Conservation (phyloP, 35 echinoderm and acorn worm genomes). For the Apostichopus californicus region DNA sequence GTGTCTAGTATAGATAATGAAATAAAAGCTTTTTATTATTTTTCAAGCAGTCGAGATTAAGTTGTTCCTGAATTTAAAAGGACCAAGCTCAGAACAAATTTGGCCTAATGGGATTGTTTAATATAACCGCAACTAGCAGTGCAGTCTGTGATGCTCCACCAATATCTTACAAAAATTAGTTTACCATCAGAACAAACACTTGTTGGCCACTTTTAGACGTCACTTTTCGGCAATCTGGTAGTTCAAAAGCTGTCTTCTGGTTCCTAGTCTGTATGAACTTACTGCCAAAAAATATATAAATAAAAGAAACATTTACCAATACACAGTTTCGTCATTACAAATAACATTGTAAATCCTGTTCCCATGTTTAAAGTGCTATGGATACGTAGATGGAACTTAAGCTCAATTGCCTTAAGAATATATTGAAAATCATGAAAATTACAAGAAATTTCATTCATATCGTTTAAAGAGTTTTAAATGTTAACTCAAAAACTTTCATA, state of each 20-base stretch:
- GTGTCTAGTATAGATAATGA: not conserved
- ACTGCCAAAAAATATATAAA: not conserved
- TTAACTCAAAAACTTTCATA: too few species aligned
- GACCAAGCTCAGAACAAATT: not conserved
- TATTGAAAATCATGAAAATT: not conserved
- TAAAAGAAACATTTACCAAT: not conserved
- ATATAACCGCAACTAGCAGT: not conserved
- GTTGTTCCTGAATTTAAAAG: not conserved
- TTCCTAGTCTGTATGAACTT: not conserved
- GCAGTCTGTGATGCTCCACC: not conserved
- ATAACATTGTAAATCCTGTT: not conserved
- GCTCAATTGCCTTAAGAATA: too few species aligned
- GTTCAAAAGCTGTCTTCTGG: not conserved
- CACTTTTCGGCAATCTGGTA: not conserved
- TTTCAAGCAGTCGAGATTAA: not conserved
- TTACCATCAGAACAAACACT: conserved; percentile 18
- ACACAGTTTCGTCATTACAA: not conserved
- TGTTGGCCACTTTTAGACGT: not conserved
- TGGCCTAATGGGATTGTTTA: not conserved
- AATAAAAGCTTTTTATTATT: not conserved
- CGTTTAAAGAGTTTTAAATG: too few species aligned
- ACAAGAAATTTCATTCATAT: too few species aligned
- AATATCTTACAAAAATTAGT: not conserved
- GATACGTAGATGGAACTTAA: not conserved
- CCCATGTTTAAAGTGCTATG: not conserved